phyloP scores from a whole-genome alignment of 92 coral and sea anemone species.

The Bergia puertoricense region DNA sequence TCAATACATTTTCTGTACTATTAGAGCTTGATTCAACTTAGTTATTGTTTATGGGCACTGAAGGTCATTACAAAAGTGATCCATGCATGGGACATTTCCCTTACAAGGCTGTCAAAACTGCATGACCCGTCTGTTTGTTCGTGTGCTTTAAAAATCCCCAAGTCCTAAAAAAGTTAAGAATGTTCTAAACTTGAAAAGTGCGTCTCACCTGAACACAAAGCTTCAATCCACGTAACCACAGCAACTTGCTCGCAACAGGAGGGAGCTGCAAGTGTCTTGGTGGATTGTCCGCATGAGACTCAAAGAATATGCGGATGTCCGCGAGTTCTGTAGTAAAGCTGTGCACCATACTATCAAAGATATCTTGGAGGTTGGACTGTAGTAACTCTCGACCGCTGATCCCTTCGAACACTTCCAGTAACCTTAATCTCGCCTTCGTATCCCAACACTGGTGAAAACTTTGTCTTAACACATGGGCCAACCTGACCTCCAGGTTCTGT shows the following conservation, averaged over 20 bases:
- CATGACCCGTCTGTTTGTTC: neutral
- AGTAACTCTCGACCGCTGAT: conserved; percentile 96
- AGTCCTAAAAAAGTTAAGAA: neutral
- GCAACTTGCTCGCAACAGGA: conserved; percentile 89
- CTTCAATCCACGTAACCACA: conserved; percentile 95
- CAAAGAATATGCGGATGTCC: conserved; percentile 69
- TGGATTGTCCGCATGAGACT: conserved; percentile 71
- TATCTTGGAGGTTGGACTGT: conserved; percentile 78
- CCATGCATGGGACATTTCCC: no score
- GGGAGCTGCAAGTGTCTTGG: conserved; percentile 96
- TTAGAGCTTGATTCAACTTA: no score
- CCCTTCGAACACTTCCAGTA: conserved; percentile 97
- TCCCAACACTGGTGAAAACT: conserved; percentile 99
- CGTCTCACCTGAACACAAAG: conserved; percentile 80
- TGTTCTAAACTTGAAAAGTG: neutral
- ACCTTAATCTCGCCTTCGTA: conserved; percentile 91
- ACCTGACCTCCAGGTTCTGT: conserved; percentile 87
- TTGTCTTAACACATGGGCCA: conserved; percentile 94
- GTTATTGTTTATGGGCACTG: no score
- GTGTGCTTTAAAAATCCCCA: neutral
- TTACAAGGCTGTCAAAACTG: no score
- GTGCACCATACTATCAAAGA: conserved; percentile 76
- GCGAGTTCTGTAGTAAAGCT: conserved; percentile 81
- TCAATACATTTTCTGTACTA: no score
- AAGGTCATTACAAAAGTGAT: no score